Conservation (phyloP, 2,113 vertebrate genomes). For the Syngnathus floridae region DNA sequence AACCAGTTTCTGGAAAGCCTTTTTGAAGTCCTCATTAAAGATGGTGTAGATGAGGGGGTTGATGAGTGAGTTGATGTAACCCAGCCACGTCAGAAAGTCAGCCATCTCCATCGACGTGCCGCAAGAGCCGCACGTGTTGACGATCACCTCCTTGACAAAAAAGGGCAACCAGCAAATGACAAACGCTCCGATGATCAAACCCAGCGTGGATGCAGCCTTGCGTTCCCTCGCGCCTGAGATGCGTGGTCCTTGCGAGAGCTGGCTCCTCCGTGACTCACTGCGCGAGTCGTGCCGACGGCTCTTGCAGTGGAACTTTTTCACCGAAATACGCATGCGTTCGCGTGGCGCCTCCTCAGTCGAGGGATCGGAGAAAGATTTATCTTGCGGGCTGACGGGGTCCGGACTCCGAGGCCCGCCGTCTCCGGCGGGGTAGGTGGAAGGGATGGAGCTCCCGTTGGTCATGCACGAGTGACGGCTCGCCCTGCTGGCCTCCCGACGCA, state of each 20-base stretch:
- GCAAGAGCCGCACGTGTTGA: constrained; percentile 85
- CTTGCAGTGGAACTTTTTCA: constrained; percentile 70
- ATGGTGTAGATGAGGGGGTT: constrained; percentile 98
- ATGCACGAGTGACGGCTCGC: constrained; percentile 77
- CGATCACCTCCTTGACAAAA: constrained; percentile 95
- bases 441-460: constrained; percentile 82
- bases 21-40: constrained; percentile 99
- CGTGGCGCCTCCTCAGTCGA: constrained; percentile 74
- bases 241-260: constrained; percentile 80
- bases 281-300: constrained; percentile 68
- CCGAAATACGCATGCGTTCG: constrained; percentile 70
- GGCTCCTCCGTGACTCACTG: constrained; percentile 74
- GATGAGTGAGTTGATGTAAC: constrained; percentile 96
- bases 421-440: constrained; percentile 73
- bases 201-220: constrained; percentile 89
- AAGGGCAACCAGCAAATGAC: constrained; percentile 98
- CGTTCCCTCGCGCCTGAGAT: constrained; percentile 88
- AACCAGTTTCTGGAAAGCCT: constrained; percentile 93
- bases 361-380: constrained; percentile 85
- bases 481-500: constrained; percentile 82
- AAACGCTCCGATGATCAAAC: constrained; percentile 93
- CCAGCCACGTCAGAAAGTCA: constrained; percentile 94
- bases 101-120: constrained; percentile 83
- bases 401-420: constrained; percentile 69
- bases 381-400: constrained; percentile 70